Percentiles rank a stretch among this genome's conserved stretches.
Conservation (phyloP, 2,113 vertebrate genomes). For the Paramormyrops kingsleyae region DNA sequence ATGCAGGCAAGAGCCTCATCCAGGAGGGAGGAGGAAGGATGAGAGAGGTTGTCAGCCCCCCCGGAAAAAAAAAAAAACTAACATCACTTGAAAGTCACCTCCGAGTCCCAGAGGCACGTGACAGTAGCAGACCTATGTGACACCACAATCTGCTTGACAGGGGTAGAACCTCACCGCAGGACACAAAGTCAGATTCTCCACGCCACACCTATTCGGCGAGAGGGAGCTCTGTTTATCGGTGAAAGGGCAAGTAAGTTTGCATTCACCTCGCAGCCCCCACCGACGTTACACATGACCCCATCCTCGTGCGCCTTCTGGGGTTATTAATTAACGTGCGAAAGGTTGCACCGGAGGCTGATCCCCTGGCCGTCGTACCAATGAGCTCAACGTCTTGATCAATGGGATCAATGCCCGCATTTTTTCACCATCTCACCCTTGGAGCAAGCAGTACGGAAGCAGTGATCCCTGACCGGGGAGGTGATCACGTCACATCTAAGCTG, state of each 20-base stretch:
- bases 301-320: neutral
- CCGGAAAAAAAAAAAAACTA: neutral
- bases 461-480: neutral
- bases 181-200: neutral
- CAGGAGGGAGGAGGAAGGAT: neutral
- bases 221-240: neutral
- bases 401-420: neutral
- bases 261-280: neutral
- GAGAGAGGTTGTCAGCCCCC: neutral
- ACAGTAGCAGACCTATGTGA: neutral
- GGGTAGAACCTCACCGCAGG: neutral
- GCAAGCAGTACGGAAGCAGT: neutral
- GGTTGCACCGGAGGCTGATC: neutral
- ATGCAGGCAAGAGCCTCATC: neutral
- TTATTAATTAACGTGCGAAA: conserved; percentile 15
- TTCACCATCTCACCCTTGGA: neutral
- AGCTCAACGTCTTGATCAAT: neutral
- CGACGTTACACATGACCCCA: neutral
- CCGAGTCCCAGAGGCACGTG: neutral
- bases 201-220: neutral
- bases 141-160: neutral
- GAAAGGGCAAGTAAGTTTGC: neutral
- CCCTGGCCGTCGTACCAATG: neutral
- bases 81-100: neutral
- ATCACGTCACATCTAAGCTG: neutral